A percentile compares a stretch with the other conserved stretches of the same genome.
Evolutionary conservation across 1,140 invertebrate species (phyloP).

Genomic region (Manduca sexta): DNA sequence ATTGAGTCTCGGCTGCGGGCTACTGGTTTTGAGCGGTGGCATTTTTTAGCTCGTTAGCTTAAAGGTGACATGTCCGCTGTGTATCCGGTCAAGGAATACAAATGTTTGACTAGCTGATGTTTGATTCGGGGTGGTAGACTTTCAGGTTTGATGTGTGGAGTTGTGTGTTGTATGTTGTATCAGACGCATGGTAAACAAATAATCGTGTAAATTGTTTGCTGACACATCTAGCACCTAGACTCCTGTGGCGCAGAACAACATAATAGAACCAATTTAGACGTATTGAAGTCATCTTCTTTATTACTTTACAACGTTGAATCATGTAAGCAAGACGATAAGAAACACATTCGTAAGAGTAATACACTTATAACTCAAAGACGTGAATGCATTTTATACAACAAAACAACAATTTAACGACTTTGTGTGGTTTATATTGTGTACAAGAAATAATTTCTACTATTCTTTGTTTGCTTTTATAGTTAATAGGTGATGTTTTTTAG

Average conservation of each 20-base stretch:
- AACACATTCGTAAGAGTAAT: too few species aligned
- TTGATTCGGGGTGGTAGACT: constrained; percentile 8
- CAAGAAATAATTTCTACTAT: too few species aligned
- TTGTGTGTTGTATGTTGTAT: too few species aligned
- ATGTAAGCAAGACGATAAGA: too few species aligned
- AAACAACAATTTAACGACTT: too few species aligned
- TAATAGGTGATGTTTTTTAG: too few species aligned
- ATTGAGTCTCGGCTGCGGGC: constrained; percentile 15
- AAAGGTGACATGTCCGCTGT: constrained; percentile 21
- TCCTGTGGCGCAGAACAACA: neutral
- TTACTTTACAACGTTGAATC: too few species aligned
- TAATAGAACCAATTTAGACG: constrained; percentile 1
- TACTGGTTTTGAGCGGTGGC: constrained; percentile 19
- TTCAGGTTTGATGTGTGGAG: constrained; percentile 4
- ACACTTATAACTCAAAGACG: too few species aligned
- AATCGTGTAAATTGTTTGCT: neutral
- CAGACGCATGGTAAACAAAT: neutral
- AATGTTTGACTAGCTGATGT: constrained; percentile 4
- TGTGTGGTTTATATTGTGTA: too few species aligned
- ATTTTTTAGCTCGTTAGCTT: constrained; percentile 23
- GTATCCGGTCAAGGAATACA: neutral
- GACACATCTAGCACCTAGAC: neutral
- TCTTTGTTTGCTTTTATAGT: too few species aligned
- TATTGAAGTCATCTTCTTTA: neutral
- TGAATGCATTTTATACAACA: too few species aligned